These are phyloP conservation scores for Takifugu rubripes DNA, from an alignment of 2,797 vertebrate species.

Conservation along the genomic window DNA sequence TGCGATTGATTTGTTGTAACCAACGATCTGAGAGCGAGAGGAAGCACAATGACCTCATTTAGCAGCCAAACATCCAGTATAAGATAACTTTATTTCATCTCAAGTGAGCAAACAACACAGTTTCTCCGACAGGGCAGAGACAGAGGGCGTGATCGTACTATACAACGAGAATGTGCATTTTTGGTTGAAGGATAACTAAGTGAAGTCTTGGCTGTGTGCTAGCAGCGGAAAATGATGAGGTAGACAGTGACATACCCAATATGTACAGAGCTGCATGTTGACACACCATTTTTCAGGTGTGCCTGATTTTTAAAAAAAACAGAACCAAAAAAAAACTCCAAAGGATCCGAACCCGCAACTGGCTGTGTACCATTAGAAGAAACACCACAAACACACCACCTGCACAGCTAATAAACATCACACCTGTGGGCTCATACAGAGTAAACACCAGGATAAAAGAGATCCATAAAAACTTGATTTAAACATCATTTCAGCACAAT, in stretches of 20 bases:
- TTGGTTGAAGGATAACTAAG: conserved; percentile 72
- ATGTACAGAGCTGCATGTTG: conserved; percentile 63
- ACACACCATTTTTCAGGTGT: conserved; percentile 33
- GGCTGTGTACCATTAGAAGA: conserved; percentile 53
- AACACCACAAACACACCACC: conserved; percentile 61
- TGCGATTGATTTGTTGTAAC: conserved; percentile 56
- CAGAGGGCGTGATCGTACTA: conserved; percentile 57
- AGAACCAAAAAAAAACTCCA: conserved; percentile 36
- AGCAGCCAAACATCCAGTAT: conserved; percentile 58
- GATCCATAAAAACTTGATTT: conserved; percentile 35
- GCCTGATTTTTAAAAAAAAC: conserved; percentile 41
- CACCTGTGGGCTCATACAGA: conserved; percentile 41
- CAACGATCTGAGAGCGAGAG: conserved; percentile 34
- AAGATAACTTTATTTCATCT: conserved; percentile 77
- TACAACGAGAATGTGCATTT: conserved; percentile 50
- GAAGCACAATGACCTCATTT: conserved; percentile 53
- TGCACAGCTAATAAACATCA: conserved; percentile 57
- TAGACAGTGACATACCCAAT: conserved; percentile 77
- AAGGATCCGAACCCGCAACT: conserved; percentile 49
- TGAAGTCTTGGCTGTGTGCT: conserved; percentile 70
- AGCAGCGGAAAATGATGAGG: conserved; percentile 80
- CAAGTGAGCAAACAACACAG: conserved; percentile 63
- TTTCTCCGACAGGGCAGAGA: conserved; percentile 51
- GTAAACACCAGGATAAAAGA: conserved; percentile 29
- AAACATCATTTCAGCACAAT: conserved; percentile 26